Conservation (phyloP, 2,797 vertebrate genomes). For the Gorsachius magnificus region DNA sequence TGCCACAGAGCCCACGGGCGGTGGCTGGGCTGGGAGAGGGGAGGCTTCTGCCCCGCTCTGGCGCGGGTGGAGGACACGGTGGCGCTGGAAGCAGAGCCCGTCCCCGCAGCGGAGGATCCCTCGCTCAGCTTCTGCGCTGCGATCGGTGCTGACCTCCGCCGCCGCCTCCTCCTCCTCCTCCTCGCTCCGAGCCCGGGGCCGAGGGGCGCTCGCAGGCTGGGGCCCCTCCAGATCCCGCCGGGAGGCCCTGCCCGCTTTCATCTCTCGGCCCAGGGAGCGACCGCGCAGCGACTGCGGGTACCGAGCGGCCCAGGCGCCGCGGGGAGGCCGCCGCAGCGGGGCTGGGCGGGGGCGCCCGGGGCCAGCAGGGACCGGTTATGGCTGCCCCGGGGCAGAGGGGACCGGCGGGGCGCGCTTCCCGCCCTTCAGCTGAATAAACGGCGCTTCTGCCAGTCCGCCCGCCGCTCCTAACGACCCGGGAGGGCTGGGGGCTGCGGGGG, state of each 20-base stretch:
- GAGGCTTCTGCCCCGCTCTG: neutral
- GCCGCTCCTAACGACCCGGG: too few relatives aligned
- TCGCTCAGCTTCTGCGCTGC: too few relatives aligned
- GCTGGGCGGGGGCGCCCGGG: neutral
- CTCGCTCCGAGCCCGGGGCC: too few relatives aligned
- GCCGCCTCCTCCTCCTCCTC: too few relatives aligned
- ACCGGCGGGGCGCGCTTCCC: too few relatives aligned
- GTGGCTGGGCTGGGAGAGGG: neutral
- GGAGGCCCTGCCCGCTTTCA: neutral
- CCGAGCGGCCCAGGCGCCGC: too few relatives aligned
- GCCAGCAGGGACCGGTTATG: neutral
- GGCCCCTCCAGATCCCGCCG: neutral
- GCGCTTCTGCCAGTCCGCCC: neutral
- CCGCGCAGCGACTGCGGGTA: too few relatives aligned
- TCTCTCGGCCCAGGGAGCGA: too few relatives aligned
- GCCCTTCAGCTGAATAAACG: neutral
- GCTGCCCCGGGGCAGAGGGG: neutral
- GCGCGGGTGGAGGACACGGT: neutral
- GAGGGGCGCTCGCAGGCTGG: neutral
- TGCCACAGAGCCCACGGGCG: neutral
- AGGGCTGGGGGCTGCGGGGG: too few relatives aligned
- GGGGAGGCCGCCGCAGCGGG: fast-evolving
- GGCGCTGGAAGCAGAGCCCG: neutral
- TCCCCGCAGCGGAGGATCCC: neutral
- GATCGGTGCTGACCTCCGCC: fast-evolving